Base-by-base conservation (phyloP, 1,140 invertebrate genomes). In the Chionoecetes opilio region DNA sequence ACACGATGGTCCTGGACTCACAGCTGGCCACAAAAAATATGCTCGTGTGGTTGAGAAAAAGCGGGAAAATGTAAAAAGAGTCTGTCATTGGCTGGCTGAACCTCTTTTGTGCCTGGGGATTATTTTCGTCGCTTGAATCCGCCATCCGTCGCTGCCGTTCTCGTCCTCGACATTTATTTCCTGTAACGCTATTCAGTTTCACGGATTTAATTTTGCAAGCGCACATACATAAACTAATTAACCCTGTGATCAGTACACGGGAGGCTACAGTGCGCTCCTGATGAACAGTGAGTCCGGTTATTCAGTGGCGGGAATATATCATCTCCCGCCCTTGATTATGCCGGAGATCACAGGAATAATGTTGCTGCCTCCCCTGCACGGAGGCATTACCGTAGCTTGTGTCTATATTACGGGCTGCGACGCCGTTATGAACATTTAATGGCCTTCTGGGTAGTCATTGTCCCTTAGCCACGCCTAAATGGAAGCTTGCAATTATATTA, bases 121-220 rank as follows among this genome's bases (percentile, higher is more conserved):
- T 75, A 75, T 75, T 75, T 75, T 75, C 63, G 63, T 26, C 63
- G 63, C 63, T 75, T 17, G 63, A 26, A 75, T 21, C 26, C 21
- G 63, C 63, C 63, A n/a, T 75, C 63, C 63, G 63, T 75, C 63
- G 63, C 63, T 26, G 63, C 63, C 63, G 63, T 75, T 17, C 63
- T 75, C 63, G 26, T 75, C 21, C 11, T n/a, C 5, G 21, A n/a
- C 63, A 75, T 75, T 75, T 75, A 75, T 75, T 75, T 75, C 63
- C 63, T 75, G 21, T 75, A 75, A 75, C n/a, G 63, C n/a, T 75
- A 75, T 26, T 75, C 63, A 75, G 63, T 75, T 75, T 75, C 63
- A n/a, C 63, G 63, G 63, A 75, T 75, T 75, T 75, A 75, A 75
- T 75, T 75, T 75, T 75, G 63, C 63, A 75, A 75, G 63, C 63